phyloP scores from a whole-genome alignment of 2,113 vertebrate species.

The Misgurnus anguillicaudatus region DNA sequence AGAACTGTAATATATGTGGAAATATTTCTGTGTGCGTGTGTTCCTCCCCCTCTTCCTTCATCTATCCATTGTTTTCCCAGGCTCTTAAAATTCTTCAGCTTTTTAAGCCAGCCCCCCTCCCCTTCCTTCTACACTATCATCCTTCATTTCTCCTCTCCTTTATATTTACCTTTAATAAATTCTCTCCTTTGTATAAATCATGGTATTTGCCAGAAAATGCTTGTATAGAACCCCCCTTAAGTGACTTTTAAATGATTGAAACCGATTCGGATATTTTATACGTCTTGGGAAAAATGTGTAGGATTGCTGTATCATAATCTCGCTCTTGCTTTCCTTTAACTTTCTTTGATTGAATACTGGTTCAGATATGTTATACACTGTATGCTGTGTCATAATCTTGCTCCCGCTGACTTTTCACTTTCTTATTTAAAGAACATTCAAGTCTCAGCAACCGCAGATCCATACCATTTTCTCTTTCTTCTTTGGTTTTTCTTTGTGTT shows the following conservation, averaged over 20 bases:
- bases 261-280: background rate
- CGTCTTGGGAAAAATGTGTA: background rate
- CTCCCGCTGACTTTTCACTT: conserved; percentile 45
- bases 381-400: conserved; percentile 12
- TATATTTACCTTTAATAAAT: background rate
- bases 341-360: background rate
- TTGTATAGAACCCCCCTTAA: background rate
- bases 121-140: background rate
- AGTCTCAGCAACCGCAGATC: background rate
- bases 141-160: background rate
- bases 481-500: conserved; percentile 50
- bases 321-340: background rate
- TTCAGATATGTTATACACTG: background rate
- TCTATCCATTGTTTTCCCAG: conserved; percentile 72
- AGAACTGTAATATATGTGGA: conserved; percentile 30
- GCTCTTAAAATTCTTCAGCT: conserved; percentile 71
- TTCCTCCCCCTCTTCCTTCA: conserved; percentile 45
- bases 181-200: conserved; percentile 43
- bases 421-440: background rate
- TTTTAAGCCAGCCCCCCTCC: conserved; percentile 49
- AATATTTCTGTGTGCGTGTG: conserved; percentile 33
- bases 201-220: background rate
- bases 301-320: background rate
- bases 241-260: background rate
- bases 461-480: conserved; percentile 17